These are phyloP conservation scores for Lepus townsendii DNA, from an alignment of 2,797 vertebrate species.

Conservation along the genomic window DNA sequence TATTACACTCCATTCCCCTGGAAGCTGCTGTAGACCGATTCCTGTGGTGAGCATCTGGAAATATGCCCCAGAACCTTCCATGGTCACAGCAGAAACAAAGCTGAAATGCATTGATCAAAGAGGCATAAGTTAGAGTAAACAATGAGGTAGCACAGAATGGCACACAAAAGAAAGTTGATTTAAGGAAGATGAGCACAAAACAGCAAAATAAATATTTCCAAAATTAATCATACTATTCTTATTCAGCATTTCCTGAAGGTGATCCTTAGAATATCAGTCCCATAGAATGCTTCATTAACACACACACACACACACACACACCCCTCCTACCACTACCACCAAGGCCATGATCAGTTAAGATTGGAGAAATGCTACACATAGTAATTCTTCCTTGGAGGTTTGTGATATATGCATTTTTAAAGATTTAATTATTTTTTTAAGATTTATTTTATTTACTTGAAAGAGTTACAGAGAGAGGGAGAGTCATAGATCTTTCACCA, in stretches of 20 bases:
- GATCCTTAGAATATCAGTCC: background rate
- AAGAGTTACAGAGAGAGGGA: too few species aligned
- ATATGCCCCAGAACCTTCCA: background rate
- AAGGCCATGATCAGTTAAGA: background rate
- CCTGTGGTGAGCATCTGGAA: slow-evolving; percentile 17
- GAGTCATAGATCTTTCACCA: too few species aligned
- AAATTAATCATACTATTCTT: background rate
- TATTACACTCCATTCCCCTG: background rate
- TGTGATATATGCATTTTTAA: too few species aligned
- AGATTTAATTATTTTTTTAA: too few species aligned
- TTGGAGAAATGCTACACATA: background rate
- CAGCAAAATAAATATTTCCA: background rate
- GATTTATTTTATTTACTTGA: too few species aligned
- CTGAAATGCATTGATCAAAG: background rate
- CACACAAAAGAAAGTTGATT: background rate
- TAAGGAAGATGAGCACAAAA: background rate
- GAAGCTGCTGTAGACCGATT: background rate
- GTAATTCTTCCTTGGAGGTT: background rate
- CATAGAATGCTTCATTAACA: background rate
- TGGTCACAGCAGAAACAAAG: slow-evolving; percentile 5
- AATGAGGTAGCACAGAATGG: background rate
- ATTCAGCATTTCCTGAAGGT: background rate
- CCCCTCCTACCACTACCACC: background rate
- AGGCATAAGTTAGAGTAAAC: background rate
- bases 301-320: background rate